A percentile compares a stretch with the other conserved stretches of the same genome.
phyloP scores from a whole-genome alignment of 2,797 vertebrate genomes.

The Harpagifer antarcticus region DNA sequence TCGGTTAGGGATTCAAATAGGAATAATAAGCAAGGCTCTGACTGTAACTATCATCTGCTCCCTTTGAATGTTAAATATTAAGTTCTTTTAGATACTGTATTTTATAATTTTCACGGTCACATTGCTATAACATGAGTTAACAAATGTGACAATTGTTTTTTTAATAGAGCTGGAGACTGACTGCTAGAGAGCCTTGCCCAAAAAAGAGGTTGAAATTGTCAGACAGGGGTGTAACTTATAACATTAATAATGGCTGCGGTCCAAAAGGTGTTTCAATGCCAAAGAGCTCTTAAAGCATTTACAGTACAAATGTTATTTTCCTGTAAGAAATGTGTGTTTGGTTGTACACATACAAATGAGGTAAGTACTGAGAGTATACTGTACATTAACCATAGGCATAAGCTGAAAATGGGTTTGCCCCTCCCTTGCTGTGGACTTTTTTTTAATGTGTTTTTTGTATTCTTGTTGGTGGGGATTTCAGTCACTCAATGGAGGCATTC shows the following conservation, averaged over 20 bases:
- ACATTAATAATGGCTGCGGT: not conserved
- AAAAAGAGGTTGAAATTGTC: constrained; percentile 7
- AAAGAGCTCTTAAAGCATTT: not conserved
- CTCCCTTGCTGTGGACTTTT: not conserved
- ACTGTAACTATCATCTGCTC: not conserved
- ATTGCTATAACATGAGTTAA: not conserved
- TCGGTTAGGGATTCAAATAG: not conserved
- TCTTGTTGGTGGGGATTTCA: not conserved
- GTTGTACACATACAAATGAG: not conserved
- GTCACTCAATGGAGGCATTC: not conserved
- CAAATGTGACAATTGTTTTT: not conserved
- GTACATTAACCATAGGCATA: not conserved
- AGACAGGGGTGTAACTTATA: constrained; percentile 2
- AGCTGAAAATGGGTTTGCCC: not conserved
- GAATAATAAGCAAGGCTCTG: not conserved
- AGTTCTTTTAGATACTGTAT: not conserved
- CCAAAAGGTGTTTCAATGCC: not conserved
- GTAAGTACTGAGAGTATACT: too few species aligned
- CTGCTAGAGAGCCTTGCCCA: not conserved
- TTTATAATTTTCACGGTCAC: not conserved
- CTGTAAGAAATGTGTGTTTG: too few species aligned
- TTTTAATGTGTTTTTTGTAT: not conserved
- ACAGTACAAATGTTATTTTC: too few species aligned
- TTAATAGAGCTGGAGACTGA: too few species aligned
- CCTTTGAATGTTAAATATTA: too few species aligned